Base-by-base conservation (phyloP, 2,113 vertebrate genomes). In the Aegotheles bennettii region DNA sequence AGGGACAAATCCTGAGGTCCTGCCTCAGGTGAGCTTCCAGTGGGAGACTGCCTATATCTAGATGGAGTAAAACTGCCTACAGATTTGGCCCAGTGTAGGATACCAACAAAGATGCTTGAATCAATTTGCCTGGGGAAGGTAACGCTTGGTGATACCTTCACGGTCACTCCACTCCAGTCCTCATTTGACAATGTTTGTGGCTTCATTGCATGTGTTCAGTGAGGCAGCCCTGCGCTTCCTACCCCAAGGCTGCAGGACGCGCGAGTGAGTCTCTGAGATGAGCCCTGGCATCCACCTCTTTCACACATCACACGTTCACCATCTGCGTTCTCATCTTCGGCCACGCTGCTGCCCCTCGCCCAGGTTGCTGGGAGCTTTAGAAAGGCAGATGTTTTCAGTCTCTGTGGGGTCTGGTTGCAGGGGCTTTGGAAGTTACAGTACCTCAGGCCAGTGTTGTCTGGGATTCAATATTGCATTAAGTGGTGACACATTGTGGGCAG, bases 381-480 rank as follows among this genome's bases (percentile, higher is more conserved):
- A 78, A 91, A 94, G 84, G 93, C 80, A 68, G 95, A 73, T 47
- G 80, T 63, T 92, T 68, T 85, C 89, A 61, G 94, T 97, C 95
- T 97, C 84, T 82, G 77, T 56, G 57, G 87, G 94, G 47, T 94
- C 89, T 94, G 89, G 45, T 92, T 63, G 80, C 85, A 47, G 89
- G 96, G 97, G 68, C 71, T 81, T 94, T 93, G 79, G 90, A 95
- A 68, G 64, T 96, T 97, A 97, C 98, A 97, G 98, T 98, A 98
- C 97, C 96, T 96, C 84, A 97, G 96, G 97, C 97, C 97, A 94
- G 93, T 84, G 95, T 95, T 96, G 89, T 89, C 74, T 96, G 96
- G 96, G 96, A 84, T 94, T 96, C 95, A 80, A 78, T 97, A 97
- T 97, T 97, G 97, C 96, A 93, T 97, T 97, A 93, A 96, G 86